phyloP scores from a whole-genome alignment of 2,797 vertebrate genomes.

The Smutsia gigantea region DNA sequence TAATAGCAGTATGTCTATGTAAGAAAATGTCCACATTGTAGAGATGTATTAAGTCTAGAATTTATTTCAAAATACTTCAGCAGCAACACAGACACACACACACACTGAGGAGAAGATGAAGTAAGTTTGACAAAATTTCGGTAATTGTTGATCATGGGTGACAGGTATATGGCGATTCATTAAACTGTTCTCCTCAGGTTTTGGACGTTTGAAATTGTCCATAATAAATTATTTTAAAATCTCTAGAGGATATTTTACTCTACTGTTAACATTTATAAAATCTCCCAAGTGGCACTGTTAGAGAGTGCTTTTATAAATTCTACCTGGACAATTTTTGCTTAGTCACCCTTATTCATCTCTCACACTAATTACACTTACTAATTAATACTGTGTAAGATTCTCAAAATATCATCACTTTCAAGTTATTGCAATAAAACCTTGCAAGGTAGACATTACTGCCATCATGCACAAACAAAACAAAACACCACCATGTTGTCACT shows the following conservation, averaged over 20 bases:
- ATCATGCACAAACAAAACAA: background rate
- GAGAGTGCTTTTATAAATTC: background rate
- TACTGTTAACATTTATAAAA: background rate
- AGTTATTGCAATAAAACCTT: background rate
- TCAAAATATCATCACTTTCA: background rate
- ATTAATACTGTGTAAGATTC: background rate
- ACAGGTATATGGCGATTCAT: background rate
- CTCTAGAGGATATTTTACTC: background rate
- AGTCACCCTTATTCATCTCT: background rate
- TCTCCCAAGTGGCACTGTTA: background rate
- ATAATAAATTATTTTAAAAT: background rate
- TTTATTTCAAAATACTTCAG: conserved; percentile 22
- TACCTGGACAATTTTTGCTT: background rate
- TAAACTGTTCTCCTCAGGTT: background rate
- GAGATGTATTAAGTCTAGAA: background rate
- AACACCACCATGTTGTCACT: background rate
- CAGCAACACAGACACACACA: background rate
- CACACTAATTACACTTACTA: background rate
- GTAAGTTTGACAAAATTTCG: background rate
- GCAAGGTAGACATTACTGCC: background rate
- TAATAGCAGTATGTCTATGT: background rate
- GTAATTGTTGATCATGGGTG: background rate
- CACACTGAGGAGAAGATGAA: background rate
- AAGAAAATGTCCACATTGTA: conserved; percentile 8
- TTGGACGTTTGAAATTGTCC: background rate